Base-by-base conservation (phyloP, 1,140 invertebrate species). In the Sipha flava region DNA sequence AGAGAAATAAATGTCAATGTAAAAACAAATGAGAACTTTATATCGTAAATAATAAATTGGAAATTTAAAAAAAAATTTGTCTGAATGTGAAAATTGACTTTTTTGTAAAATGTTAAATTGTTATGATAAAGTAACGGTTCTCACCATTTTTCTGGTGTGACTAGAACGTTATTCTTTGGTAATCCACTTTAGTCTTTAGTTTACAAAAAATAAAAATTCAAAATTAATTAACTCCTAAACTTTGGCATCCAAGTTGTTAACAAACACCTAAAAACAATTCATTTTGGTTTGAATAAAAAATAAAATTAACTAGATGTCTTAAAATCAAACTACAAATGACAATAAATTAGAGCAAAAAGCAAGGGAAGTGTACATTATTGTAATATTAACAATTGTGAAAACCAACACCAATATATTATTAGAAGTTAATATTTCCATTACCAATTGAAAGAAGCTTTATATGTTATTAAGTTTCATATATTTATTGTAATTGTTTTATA, bases 251-350 rank as follows among this genome's bases (percentile, higher is more conserved):
- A 77, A 52, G 43, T 52, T 52, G 70, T 73, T 52, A 52, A 59
- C 72, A 54, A 75, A 75, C 73, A 77, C 73, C 73, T 77, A 77
- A 77, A 77, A 77, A 77, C 34, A 77, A 77, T 77, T 75, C n/a
- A 75, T 75, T 75, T 70, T 57, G 34, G 34, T 26, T 54, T 77
- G 47, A 77, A 77, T 57, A 77, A 57, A 77, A 40, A 77, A 57
- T 57, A 23, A 77, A 59, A 59, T 77, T 57, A 57, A 59, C 52
- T 59, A 77, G 9, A 59, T 77, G 52, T 59, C 21, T 37, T 37
- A n/a, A 72, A 49, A 49, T 52, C 31, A 75, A 75, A 75, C 29
- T 77, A 77, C 34, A 77, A 26, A 77, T 57, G n/a, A 59, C 7
- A 57, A 77, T 75, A 57, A 77, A 57, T 77, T 77, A 54, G 73